These are phyloP conservation scores for Hylaeus volcanicus DNA, from an alignment of 1,140 invertebrate species.

Conservation along the genomic window DNA sequence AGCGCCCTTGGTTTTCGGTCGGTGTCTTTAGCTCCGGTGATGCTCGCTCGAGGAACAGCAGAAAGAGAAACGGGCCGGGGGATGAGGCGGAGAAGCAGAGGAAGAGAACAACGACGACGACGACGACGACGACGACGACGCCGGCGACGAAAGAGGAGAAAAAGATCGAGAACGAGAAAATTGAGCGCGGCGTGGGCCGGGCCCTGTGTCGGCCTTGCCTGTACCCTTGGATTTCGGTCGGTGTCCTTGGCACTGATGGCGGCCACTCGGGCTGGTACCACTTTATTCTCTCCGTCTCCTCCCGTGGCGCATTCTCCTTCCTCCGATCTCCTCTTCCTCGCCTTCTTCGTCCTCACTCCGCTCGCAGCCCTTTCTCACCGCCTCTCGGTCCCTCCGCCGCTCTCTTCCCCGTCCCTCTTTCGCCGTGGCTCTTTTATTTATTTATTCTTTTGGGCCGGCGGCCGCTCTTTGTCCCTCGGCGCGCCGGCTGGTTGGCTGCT, in stretches of 20 bases:
- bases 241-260: slow-evolving; percentile 69
- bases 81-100: not conserved
- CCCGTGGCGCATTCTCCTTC: slow-evolving; percentile 48
- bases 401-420: slow-evolving; percentile 8
- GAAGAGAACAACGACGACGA: not conserved
- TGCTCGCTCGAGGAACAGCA: not conserved
- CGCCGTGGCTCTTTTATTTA: slow-evolving; percentile 68
- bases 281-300: slow-evolving; percentile 65
- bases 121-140: too few relatives aligned
- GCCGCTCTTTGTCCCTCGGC: slow-evolving; percentile 76
- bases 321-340: slow-evolving; percentile 28
- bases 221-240: slow-evolving; percentile 68
- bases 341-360: slow-evolving; percentile 7
- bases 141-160: not conserved
- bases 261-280: slow-evolving; percentile 68
- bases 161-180: slow-evolving; percentile 54
- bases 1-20: too few relatives aligned
- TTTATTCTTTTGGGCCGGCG: slow-evolving; percentile 76
- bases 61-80: not conserved
- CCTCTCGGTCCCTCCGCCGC: not conserved
- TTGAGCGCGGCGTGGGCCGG: slow-evolving; percentile 59
- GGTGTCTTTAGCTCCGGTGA: not conserved
- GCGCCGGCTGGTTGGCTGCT: slow-evolving; percentile 58
- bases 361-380: slow-evolving; percentile 12
- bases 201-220: slow-evolving; percentile 59